Base-by-base conservation (phyloP, 2,113 vertebrate species). In the Nycticorax nycticorax region DNA sequence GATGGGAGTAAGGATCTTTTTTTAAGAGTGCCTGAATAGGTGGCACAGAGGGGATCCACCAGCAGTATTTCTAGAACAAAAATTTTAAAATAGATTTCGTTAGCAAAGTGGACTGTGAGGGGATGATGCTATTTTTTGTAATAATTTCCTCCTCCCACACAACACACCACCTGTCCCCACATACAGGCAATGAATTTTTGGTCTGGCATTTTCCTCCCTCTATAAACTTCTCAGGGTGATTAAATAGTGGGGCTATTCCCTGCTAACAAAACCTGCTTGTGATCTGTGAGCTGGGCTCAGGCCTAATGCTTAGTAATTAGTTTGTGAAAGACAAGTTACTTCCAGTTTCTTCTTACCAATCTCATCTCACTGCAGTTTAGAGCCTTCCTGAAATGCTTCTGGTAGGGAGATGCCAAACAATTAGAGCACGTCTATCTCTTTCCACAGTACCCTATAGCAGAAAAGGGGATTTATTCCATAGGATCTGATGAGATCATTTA, bases 41-140 rank as follows among this genome's bases (percentile, higher is more conserved):
- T 0, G 1, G 8, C 62, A 52, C n/a, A 64, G 41, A 71, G 52
- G 35, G 9, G 17, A 75, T 78, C 28, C 12, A 1, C 43, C 39
- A 64, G 12, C 14, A 63, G 22, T 66, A 53, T 83, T 86, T 84
- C 41, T 80, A 62, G 37, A 48, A 62, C 1, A 9, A 86, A 79
- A 95, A 77, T 60, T 66, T 89, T 7, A 91, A 94, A 91, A 79
- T 33, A 88, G 33, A 72, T 92, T 92, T 88, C 89, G 17, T 76
- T 84, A 64, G 53, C 48, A 28, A 60, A 94, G n/a, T 85, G 66
- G n/a, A 75, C 71, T 57, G 17, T 85, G 45, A 89, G 53, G 39
- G 30, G 27, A 33, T 57, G 16, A 75, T 60, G 9, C 5, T 85
- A 18, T 21, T 59, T 53, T 88, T 76, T 17, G 8, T 59, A 76